Evolutionary conservation across 2,797 vertebrate species (phyloP).

Genomic region (Myotis daubentonii): DNA sequence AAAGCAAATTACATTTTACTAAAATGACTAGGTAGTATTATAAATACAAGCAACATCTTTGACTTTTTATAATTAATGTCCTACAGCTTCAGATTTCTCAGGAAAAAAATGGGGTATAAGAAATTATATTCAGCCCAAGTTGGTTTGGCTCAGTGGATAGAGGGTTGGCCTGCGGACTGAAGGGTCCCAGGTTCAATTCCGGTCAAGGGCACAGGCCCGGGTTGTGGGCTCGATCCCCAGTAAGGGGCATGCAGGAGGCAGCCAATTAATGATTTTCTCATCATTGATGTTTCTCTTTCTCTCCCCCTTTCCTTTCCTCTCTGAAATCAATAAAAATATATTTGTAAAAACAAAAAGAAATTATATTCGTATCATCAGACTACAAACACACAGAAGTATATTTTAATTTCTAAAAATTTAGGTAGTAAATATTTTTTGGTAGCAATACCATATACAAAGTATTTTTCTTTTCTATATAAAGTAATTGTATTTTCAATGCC

Average conservation of each 20-base stretch:
- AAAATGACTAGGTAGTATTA: background rate
- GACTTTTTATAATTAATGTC: constrained; percentile 46
- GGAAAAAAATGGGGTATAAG: background rate
- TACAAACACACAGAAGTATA: background rate
- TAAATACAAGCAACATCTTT: constrained; percentile 1
- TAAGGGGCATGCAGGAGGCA: too few relatives aligned
- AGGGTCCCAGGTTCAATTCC: too few relatives aligned
- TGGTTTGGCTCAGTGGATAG: too few relatives aligned
- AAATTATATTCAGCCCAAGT: background rate
- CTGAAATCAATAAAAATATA: too few relatives aligned
- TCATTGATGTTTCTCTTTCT: too few relatives aligned
- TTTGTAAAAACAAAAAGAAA: background rate
- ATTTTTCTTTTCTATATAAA: constrained; percentile 32
- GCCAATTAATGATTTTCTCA: too few relatives aligned
- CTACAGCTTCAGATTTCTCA: background rate
- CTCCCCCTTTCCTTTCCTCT: too few relatives aligned
- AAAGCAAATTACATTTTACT: background rate
- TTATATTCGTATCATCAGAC: background rate
- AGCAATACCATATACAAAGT: constrained; percentile 20
- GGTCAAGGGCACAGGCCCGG: too few relatives aligned
- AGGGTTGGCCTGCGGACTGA: too few relatives aligned
- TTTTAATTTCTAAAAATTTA: constrained; percentile 46
- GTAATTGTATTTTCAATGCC: background rate
- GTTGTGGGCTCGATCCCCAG: too few relatives aligned
- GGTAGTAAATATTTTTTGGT: background rate